Base-by-base conservation (phyloP, 2,113 vertebrate species). In the Actinemys pallida region DNA sequence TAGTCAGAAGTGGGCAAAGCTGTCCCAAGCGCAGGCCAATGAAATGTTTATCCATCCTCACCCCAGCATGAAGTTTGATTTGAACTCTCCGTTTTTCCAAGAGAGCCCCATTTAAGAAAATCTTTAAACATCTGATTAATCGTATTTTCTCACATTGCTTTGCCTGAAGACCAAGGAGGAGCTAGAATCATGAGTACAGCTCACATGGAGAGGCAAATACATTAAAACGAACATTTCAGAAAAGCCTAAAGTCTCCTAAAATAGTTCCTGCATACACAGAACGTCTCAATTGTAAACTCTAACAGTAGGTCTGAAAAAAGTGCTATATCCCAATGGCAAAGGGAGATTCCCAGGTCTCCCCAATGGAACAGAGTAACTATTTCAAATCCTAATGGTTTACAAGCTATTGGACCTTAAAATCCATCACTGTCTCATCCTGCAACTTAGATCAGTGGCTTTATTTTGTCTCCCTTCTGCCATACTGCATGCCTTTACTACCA, bases 191-290 rank as follows among this genome's bases (percentile, higher is more conserved):
- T 31, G 57, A 90, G 90, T 84, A 31, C n/a, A 76, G 54, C 86
- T 57, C 72, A 35, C 50, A 19, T 42, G 2, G 0, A 93, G 39
- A 90, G 6, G 42, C 65, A 72, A 65, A 65, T 35, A 65, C 9
- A 22, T 39, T 20, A 25, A 88, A 87, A 88, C 79, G 19, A 79
- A 57, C 81, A 85, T 72, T 78, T 53, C 29, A 69, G 35, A 72
- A 92, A 45, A 42, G 4, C n/a, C 95, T 93, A 95, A 96, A 97
- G 90, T 42, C 39, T 24, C 80, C 52, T 31, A 88, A 96, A 96
- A 95, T 57, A 94, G 78, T 88, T 88, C 85, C 85, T 81, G 62
- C 78, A 57, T 1, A 47, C 35, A 76, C 42, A 86, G 27, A 87
- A 87, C 88, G 84, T 93, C 90, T 87, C 92, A 88, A 81, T 12